Evolutionary conservation across 2,888 invertebrate species (phyloP).

Genomic region (Brenthis daphne): DNA sequence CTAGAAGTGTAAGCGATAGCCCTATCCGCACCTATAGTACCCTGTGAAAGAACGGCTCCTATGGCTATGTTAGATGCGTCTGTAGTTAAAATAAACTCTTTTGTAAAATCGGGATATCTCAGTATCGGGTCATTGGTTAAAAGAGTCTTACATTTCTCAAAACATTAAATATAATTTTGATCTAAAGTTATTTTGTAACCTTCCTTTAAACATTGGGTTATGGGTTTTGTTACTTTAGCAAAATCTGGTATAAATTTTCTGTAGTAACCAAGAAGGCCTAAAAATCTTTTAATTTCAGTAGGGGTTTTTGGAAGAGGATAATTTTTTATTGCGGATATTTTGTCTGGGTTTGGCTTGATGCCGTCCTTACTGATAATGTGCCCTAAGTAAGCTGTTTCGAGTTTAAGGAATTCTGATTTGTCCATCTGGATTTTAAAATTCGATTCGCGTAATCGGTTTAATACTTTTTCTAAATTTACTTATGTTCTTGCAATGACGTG

Average conservation of each 20-base stretch:
- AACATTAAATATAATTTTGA: slow-evolving; percentile 19
- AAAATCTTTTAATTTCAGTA: slow-evolving; percentile 17
- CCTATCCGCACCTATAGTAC: too few species aligned
- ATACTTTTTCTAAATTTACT: slow-evolving; percentile 7
- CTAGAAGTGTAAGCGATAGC: too few species aligned
- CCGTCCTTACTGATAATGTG: slow-evolving; percentile 23
- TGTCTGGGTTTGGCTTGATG: slow-evolving; percentile 23
- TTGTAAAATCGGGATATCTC: too few species aligned
- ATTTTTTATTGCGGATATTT: slow-evolving; percentile 8
- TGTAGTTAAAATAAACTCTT: too few species aligned
- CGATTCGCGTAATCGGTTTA: neutral
- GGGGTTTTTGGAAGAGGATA: slow-evolving; percentile 14
- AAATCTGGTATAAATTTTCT: slow-evolving; percentile 32
- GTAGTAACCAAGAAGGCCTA: slow-evolving; percentile 16
- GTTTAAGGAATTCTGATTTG: neutral
- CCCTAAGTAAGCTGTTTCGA: slow-evolving; percentile 18
- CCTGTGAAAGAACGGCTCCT: too few species aligned
- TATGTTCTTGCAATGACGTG: slow-evolving; percentile 4
- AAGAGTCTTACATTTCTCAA: slow-evolving; percentile 30
- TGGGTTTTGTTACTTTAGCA: slow-evolving; percentile 32
- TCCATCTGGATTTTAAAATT: neutral
- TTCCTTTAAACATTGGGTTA: slow-evolving; percentile 36
- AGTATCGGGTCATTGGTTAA: too few species aligned
- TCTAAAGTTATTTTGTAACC: slow-evolving; percentile 14
- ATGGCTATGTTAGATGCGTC: too few species aligned